A percentile compares a stretch with the other conserved stretches of the same genome.
Evolutionary conservation across 2,113 vertebrate species (phyloP).

Genomic region (Cathartes aura): DNA sequence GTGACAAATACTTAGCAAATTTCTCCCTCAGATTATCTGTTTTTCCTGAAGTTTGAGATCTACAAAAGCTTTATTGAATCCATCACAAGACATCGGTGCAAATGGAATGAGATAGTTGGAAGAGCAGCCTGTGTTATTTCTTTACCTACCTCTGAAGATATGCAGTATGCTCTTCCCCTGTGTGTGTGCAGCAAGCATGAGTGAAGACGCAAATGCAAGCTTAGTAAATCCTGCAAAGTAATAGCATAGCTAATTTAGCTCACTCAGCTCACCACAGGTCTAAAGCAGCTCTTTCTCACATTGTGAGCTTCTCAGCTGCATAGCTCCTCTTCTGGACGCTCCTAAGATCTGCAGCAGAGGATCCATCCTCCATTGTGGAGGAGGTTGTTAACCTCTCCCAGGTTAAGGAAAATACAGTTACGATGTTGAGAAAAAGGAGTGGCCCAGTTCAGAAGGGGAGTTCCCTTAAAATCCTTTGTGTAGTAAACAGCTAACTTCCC

Average conservation of each 20-base stretch:
- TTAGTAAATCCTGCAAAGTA: background rate
- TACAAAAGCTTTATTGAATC: background rate
- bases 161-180: fast-evolving
- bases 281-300: background rate
- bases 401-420: background rate
- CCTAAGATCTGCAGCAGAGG: background rate
- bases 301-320: background rate
- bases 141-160: background rate
- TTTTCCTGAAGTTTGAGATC: background rate
- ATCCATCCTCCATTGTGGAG: background rate
- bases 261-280: fast-evolving
- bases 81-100: fast-evolving
- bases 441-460: background rate
- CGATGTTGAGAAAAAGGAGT: background rate
- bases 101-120: background rate
- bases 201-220: background rate
- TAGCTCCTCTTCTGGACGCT: background rate
- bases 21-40: background rate
- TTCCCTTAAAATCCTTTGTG: background rate
- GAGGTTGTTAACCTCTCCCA: background rate
- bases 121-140: background rate
- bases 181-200: background rate
- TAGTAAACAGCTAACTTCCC: background rate
- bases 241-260: background rate
- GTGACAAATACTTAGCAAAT: background rate